Evolutionary conservation across 1,140 invertebrate genomes (phyloP).

Genomic region (Drosophila repletoides): DNA sequence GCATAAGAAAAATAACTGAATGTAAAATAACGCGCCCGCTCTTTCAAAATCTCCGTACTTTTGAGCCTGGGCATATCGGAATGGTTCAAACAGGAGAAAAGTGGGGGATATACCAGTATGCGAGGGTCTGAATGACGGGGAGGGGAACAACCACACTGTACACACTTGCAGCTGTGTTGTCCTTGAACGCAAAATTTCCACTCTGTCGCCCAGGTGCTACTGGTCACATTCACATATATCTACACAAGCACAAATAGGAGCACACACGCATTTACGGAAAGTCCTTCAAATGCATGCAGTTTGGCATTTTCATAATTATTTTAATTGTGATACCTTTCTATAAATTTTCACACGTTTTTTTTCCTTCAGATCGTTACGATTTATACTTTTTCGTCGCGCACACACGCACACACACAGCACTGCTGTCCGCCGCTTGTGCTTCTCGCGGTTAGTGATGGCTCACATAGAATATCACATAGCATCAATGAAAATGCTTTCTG

Average conservation of each 20-base stretch:
- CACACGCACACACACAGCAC: constrained; percentile 65
- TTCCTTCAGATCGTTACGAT: constrained; percentile 73
- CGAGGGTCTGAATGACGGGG: no score
- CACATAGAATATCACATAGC: constrained; percentile 5
- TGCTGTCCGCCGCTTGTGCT: constrained; percentile 42
- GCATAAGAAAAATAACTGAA: neutral
- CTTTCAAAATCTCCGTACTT: constrained; percentile 32
- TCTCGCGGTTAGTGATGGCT: constrained; percentile 42
- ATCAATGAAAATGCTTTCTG: constrained; percentile 17
- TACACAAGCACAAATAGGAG: constrained; percentile 9
- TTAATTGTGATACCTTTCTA: constrained; percentile 60
- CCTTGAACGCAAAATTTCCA: constrained; percentile 78
- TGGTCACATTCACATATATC: constrained; percentile 52
- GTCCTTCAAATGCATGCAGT: constrained; percentile 55
- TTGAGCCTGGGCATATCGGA: constrained; percentile 37
- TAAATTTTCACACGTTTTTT: constrained; percentile 78
- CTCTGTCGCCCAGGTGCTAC: constrained; percentile 71
- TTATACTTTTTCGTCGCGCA: constrained; percentile 76
- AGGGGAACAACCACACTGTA: constrained; percentile 29
- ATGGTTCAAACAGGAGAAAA: constrained; percentile 11
- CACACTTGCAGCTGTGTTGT: constrained; percentile 49
- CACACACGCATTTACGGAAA: constrained; percentile 31
- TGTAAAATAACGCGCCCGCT: constrained; percentile 41
- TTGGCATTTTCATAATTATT: constrained; percentile 27
- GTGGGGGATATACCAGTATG: no score